phyloP scores from a whole-genome alignment of 2,113 vertebrate genomes.

The Propithecus coquereli region DNA sequence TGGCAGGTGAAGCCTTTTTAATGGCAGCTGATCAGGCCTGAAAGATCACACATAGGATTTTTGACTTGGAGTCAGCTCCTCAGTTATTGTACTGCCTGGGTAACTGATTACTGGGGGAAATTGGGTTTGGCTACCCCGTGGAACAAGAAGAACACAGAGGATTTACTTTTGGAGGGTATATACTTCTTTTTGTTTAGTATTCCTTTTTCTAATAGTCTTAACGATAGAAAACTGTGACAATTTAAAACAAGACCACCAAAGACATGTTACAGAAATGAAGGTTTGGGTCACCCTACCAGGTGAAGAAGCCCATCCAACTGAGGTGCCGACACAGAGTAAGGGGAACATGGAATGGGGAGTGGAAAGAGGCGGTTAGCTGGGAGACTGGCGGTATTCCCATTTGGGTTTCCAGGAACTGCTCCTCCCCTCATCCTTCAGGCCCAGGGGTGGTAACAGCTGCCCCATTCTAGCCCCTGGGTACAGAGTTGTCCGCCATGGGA shows the following conservation, averaged over 20 bases:
- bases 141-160: neutral
- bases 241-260: neutral
- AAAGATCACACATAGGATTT: neutral
- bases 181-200: neutral
- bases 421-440: neutral
- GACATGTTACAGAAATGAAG: neutral
- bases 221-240: neutral
- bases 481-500: neutral
- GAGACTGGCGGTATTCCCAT: neutral
- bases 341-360: neutral
- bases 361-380: neutral
- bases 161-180: neutral
- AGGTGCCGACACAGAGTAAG: neutral
- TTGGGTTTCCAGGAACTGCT: neutral
- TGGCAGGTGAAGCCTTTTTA: neutral
- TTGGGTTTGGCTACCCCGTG: neutral
- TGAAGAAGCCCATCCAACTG: neutral
- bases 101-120: neutral
- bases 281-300: neutral
- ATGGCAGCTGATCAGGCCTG: neutral
- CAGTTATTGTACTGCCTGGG: neutral
- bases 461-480: neutral
- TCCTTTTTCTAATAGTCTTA: neutral
- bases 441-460: neutral
- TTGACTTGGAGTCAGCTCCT: neutral